Evolutionary conservation across 2,888 invertebrate species (phyloP).

Genomic region (Cataglyphis rosenhaueri): DNA sequence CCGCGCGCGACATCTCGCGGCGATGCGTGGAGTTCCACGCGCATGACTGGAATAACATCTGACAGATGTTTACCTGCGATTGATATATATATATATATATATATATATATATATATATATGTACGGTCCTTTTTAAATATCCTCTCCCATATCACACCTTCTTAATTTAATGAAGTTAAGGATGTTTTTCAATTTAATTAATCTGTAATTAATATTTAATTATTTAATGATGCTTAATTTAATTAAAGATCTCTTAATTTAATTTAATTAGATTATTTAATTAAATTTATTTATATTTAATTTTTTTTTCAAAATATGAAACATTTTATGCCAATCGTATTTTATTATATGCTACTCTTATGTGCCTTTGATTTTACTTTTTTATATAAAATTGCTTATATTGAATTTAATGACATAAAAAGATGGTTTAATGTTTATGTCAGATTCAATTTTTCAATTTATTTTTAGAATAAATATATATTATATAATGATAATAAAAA

Average conservation of each 20-base stretch:
- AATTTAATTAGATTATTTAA: no score
- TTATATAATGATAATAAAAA: not conserved
- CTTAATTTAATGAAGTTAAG: no score
- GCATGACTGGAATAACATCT: not conserved
- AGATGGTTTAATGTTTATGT: not conserved
- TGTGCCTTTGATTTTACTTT: not conserved
- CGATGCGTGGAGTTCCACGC: not conserved
- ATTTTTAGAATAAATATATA: not conserved
- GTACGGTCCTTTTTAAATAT: not conserved
- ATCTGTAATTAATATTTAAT: no score
- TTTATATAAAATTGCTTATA: not conserved
- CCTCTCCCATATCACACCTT: no score
- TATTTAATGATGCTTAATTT: no score
- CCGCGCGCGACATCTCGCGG: constrained; percentile 45
- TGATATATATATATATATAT: not conserved
- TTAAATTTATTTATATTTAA: no score
- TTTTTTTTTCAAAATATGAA: not conserved
- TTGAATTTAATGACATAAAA: not conserved
- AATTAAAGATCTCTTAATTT: no score
- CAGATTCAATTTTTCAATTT: not conserved
- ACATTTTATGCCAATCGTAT: not conserved
- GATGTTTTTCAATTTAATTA: no score
- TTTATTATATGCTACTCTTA: not conserved
- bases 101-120: no score
- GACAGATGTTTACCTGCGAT: not conserved